Base-by-base conservation (phyloP, 2,113 vertebrate species). In the Salvelinus alpinus region DNA sequence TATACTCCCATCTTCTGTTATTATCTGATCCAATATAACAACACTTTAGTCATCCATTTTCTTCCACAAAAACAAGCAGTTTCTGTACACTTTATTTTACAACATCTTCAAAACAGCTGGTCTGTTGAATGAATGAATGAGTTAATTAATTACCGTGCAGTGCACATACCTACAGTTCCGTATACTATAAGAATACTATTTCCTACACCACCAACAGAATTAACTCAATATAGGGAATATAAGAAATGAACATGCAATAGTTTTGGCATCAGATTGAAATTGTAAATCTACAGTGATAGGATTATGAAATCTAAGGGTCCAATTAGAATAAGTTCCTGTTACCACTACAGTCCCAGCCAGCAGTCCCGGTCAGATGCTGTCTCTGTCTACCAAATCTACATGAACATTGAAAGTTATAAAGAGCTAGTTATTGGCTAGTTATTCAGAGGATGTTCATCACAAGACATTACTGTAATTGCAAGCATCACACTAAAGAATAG, bases 281-380 rank as follows among this genome's bases (percentile, higher is more conserved):
- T 64, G 64, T 76, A 72, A 29, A 24, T 59, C 54, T 64, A 65
- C 65, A 9, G 57, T 29, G 31, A 14, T 74, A 73, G 27, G 4
- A 16, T 51, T 78, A 62, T 74, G 74, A 66, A 54, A 82, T 84
- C 79, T 65, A 70, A 75, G 66, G 75, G 78, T 82, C 70, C 81
- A 83, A 87, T 88, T 87, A 86, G 74, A 87, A 74, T 82, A 84
- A 88, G 84, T 51, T 73, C 59, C 69, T 73, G 38, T 75, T 67
- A 62, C 62, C 1, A 14, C 78, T 79, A 74, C 76, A 79, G 73
- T 80, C 71, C 60, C 70, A 72, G 73, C 82, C 79, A 76, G 79
- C 76, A 79, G 75, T 80, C 71, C 60, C 65, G 71, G 73, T 83
- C 79, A 76, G 79, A 65, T 22, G 65, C 27, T 14, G 47, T 51